Percentiles rank a stretch among this genome's conserved stretches.
These are phyloP conservation scores for Calameuta idolon DNA, from an alignment of 2,888 invertebrate genomes.

Conservation along the genomic window DNA sequence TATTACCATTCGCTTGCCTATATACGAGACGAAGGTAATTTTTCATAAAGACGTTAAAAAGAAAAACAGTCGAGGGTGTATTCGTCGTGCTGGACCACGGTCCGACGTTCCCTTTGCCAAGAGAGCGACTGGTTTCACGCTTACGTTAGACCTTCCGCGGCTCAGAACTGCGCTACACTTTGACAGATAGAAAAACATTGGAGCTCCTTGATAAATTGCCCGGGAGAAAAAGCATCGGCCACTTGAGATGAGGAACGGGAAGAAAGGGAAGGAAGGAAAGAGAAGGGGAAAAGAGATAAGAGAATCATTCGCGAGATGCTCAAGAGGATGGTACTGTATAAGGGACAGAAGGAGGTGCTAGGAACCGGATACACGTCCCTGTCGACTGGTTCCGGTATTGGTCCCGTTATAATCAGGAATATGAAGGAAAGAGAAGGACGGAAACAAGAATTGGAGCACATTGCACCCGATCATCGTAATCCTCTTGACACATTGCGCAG, in stretches of 20 bases:
- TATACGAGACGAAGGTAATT: neutral
- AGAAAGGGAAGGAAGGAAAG: slow-evolving; percentile 23
- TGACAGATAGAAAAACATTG: slow-evolving; percentile 58
- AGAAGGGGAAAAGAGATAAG: slow-evolving; percentile 26
- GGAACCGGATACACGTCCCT: slow-evolving; percentile 61
- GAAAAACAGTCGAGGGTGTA: neutral
- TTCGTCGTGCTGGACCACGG: neutral
- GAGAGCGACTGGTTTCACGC: neutral
- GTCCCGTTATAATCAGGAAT: slow-evolving; percentile 63
- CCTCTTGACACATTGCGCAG: neutral
- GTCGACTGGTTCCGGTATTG: slow-evolving; percentile 62
- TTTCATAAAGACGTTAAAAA: neutral
- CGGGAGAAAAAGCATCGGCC: slow-evolving; percentile 52
- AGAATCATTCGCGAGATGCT: neutral
- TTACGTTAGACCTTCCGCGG: slow-evolving; percentile 11
- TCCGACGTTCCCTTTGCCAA: neutral
- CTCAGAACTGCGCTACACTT: slow-evolving; percentile 36
- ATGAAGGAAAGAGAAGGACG: slow-evolving; percentile 49
- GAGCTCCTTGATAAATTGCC: slow-evolving; percentile 59
- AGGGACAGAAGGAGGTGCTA: slow-evolving; percentile 52
- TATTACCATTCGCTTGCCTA: neutral
- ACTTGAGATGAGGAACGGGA: slow-evolving; percentile 38
- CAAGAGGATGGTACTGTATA: neutral
- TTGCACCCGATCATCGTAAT: neutral
- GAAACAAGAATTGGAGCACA: slow-evolving; percentile 31